Conservation (phyloP, 2,797 vertebrate genomes). For the Micropoecilia bifurca region DNA sequence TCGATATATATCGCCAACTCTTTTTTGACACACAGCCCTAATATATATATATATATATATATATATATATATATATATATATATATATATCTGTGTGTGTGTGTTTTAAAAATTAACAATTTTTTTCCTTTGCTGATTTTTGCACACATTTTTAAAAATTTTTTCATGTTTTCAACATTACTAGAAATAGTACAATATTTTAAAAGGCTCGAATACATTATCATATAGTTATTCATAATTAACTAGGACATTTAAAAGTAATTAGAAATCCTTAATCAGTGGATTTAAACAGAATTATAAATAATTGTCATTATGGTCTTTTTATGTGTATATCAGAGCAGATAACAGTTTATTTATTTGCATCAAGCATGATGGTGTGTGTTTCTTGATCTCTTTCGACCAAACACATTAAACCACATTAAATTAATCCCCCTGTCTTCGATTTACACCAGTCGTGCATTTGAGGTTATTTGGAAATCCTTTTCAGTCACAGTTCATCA, state of each 20-base stretch:
- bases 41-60: no score
- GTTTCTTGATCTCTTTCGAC: background rate
- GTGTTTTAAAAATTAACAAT: background rate
- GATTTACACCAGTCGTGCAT: constrained; percentile 24
- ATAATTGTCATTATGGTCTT: background rate
- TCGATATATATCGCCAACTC: no score
- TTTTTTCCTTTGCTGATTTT: background rate
- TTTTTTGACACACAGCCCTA: no score
- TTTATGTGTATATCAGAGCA: background rate
- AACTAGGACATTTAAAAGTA: background rate
- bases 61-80: no score
- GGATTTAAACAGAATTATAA: background rate
- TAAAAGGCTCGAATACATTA: background rate
- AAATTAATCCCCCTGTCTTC: constrained; percentile 1
- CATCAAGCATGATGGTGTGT: background rate
- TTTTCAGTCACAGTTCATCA: constrained; percentile 34
- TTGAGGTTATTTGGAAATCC: constrained; percentile 14
- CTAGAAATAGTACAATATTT: background rate
- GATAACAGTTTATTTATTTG: background rate
- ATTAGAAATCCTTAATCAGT: background rate
- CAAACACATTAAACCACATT: background rate
- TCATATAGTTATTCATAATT: background rate
- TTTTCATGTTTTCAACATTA: background rate
- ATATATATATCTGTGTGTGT: no score
- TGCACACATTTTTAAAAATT: background rate